Base-by-base conservation (phyloP, 1,140 invertebrate species). In the Dysdera silvatica region DNA sequence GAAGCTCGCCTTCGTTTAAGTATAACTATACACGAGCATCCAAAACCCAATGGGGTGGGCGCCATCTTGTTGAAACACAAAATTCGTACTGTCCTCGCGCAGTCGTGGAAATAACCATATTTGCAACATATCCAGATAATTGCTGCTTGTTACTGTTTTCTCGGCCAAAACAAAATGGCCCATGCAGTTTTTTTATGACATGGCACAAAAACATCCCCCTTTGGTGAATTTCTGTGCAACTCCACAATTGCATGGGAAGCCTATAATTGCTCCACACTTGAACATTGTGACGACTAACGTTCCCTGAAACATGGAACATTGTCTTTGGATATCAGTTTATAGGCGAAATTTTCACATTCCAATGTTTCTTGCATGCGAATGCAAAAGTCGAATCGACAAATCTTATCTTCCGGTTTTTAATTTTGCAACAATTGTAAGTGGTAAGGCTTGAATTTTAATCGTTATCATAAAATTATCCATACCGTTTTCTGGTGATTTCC, bases 61-160 rank as follows among this genome's bases (percentile, higher is more conserved):
- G 14, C 28, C 48, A 51, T 51, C 26, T n/a, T 31, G 48, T 31
- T 51, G 48, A 29, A 51, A 51, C 7, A 63, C 33, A 29, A 56
- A 63, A 29, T 57, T 47, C 43, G 29, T 32, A 0, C 0, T 10
- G 51, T 56, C 2, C 1, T 10, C 28, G 7, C 28, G 26, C 28
- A 51, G 28, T 31, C 8, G 1, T 29, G 28, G 24, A 6, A 51
- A 31, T n/a, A 51, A 28, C 48, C 10, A 51, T n/a, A 28, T 51
- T 28, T 51, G 12, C 24, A 49, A 29, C 48, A 43, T 43, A 5
- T 43, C 4, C n/a, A 43, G 41, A 43, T 43, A 43, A 43, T 43
- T 43, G 41, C 23, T 43, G 23, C n/a, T n/a, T n/a, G n/a, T n/a
- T n/a, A n/a, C n/a, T n/a, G n/a, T n/a, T n/a, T n/a, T n/a, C n/a